Conservation (phyloP, 2,797 vertebrate species). For the Amphiprion clarkii region DNA sequence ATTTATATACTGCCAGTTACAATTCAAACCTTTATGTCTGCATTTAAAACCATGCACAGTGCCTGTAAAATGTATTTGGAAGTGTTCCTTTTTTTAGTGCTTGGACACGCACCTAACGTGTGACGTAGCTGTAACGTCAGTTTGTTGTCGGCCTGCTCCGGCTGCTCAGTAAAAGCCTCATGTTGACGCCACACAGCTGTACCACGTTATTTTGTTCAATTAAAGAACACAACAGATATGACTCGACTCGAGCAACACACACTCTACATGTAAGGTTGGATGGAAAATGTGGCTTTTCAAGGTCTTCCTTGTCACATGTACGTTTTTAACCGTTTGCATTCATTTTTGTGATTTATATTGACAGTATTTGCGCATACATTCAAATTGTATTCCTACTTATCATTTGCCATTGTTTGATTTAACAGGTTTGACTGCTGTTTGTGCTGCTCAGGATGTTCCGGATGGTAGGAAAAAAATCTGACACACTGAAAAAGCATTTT, state of each 20-base stretch:
- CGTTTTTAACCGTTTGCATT: slow-evolving; percentile 33
- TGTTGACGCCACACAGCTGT: too few relatives aligned
- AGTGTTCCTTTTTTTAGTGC: too few relatives aligned
- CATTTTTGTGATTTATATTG: background rate
- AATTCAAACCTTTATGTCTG: too few relatives aligned
- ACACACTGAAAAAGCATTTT: background rate
- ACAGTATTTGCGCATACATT: background rate
- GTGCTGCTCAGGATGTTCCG: slow-evolving; percentile 11
- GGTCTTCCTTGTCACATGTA: slow-evolving; percentile 66
- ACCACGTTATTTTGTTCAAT: too few relatives aligned
- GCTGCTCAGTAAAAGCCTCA: too few relatives aligned
- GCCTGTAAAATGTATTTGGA: too few relatives aligned
- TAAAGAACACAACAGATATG: slow-evolving; percentile 30
- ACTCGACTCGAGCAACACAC: slow-evolving; percentile 33
- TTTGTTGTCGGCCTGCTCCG: too few relatives aligned
- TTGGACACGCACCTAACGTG: too few relatives aligned
- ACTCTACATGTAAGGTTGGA: slow-evolving; percentile 39
- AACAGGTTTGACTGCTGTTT: slow-evolving; percentile 58
- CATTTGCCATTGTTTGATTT: slow-evolving; percentile 1
- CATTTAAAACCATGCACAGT: too few relatives aligned
- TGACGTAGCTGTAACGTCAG: too few relatives aligned
- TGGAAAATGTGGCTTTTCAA: slow-evolving; percentile 70
- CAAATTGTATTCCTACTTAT: background rate
- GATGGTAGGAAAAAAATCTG: slow-evolving; percentile 52
- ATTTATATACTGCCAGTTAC: too few relatives aligned